Evolutionary conservation across 1,140 invertebrate genomes (phyloP).

Genomic region (Drosophila littoralis): DNA sequence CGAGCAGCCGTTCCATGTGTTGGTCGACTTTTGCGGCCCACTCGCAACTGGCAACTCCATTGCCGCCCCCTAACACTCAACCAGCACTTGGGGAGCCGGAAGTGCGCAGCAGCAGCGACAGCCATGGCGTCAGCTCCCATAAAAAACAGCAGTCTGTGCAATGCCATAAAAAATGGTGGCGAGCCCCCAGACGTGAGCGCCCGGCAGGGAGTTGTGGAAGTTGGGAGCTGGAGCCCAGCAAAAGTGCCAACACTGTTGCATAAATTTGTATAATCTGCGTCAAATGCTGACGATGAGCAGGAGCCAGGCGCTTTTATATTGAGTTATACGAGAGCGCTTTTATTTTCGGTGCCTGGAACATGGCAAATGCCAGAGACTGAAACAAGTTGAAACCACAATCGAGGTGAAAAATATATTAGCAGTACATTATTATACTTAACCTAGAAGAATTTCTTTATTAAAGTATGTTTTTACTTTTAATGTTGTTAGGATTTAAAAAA

Average conservation of each 20-base stretch:
- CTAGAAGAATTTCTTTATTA: no score
- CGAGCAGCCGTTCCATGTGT: conserved; percentile 17
- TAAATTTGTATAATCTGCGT: conserved; percentile 78
- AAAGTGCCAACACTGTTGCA: conserved; percentile 74
- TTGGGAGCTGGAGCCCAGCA: conserved; percentile 1
- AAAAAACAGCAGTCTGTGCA: conserved; percentile 64
- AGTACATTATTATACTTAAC: background rate
- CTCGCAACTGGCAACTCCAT: conserved; percentile 2
- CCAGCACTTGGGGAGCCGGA: conserved; percentile 43
- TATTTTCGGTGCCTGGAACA: conserved; percentile 29
- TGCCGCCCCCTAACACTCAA: background rate
- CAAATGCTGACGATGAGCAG: conserved; percentile 40
- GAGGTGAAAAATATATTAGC: background rate
- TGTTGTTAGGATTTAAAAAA: no score
- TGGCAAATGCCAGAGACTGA: background rate
- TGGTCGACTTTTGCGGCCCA: background rate
- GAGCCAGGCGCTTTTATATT: conserved; percentile 54
- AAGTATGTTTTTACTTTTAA: no score
- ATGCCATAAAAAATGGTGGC: conserved; percentile 57
- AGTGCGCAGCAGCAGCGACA: conserved; percentile 55
- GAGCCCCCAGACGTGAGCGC: conserved; percentile 12
- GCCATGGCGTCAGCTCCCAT: conserved; percentile 55
- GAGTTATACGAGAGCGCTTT: conserved; percentile 61
- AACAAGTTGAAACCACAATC: background rate
- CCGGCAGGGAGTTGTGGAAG: background rate